Evolutionary conservation across 2,888 invertebrate genomes (phyloP), one percentile per base, ranked within the genome.

Genomic region (Drosophila pseudotalamancana): DNA sequence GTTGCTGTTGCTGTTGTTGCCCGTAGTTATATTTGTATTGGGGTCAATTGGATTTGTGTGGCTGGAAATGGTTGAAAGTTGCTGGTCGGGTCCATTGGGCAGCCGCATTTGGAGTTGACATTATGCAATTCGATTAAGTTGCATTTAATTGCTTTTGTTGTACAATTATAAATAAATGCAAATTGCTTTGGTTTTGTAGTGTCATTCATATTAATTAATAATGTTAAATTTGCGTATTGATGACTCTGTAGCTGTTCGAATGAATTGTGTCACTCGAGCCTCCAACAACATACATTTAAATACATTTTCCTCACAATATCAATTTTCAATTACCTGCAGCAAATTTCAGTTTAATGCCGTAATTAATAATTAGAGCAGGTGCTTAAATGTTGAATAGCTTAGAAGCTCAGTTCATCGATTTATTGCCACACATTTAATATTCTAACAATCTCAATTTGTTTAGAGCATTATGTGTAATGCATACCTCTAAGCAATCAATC

Each of bases 51-150:
- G 57, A 62, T 60, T 70, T 65, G 60, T 57, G 55, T 29, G 34
- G 11, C 53, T 39, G 57, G 6, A 31, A 60, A 27, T 39, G 37
- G 27, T n/a, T 14, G 16, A 40, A 32, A 43, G 25, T 25, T 18
- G 43, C 12, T 4, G 12, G 27, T 8, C 14, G 21, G 34, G 18
- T n/a, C 48, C 49, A 16, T 18, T 6, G 53, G 21, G 42, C 46
- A 53, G 43, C 57, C 71, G 79, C 77, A 82, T 77, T 82, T 79
- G 70, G 57, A 75, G 73, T 68, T 80, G 73, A 57, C 73, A 82
- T 73, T 75, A 65, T 78, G 71, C 81, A 72, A 74, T 81, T 81
- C 83, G 81, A 83, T 83, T 81, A 83, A 81, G 83, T 78, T 74
- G 56, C 65, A 76, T 81, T 81, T 81, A 80, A 81, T 81, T 81